Base-by-base conservation (phyloP, 2,888 invertebrate species). In the Netelia fuscicornis region DNA sequence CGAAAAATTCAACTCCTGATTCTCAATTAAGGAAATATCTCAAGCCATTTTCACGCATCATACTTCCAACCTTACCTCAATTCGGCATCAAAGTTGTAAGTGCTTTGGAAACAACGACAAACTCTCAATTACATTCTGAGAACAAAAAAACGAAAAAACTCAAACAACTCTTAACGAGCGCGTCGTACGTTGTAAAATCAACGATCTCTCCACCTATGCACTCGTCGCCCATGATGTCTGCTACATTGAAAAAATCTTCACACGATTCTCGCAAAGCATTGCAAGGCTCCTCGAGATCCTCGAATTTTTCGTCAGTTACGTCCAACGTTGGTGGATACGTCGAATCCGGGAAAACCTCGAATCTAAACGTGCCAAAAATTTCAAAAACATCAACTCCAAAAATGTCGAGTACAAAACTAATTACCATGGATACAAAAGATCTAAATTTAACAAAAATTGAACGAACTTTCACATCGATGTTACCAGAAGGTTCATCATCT, bases 71-170 rank as follows among this genome's bases (percentile, higher is more conserved):
- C 1, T 79, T 87, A 30, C 86, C 86, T 3, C 72, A 80, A 70
- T 84, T 87, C 23, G 86, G 86, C 9, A 86, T 87, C 9, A 81
- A 72, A 42, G 77, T 87, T 23, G 86, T 83, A n/a, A 86, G 86
- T 44, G 86, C 86, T 1, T 11, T 71, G 10, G 86, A 83, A 60
- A 60, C 81, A 1, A 77, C 68, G 20, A 64, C 76, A 1, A 44
- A 25, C 3, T 13, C 56, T 0, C 20, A 52, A 52, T 9, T 48
- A 1, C 76, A 17, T 3, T 17, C 56, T 25, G 84, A 81, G 0
- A 64, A 3, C 0, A 62, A 56, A 52, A 77, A 42, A 11, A 74
- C 54, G 9, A 77, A 68, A 23, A 77, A 81, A 44, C 10, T 58
- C 23, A 56, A 81, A 54, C 72, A 74, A 52, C 13, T 58, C 3